These are phyloP conservation scores for Catharus fuscescens DNA, from an alignment of 2,113 vertebrate genomes.

Conservation along the genomic window DNA sequence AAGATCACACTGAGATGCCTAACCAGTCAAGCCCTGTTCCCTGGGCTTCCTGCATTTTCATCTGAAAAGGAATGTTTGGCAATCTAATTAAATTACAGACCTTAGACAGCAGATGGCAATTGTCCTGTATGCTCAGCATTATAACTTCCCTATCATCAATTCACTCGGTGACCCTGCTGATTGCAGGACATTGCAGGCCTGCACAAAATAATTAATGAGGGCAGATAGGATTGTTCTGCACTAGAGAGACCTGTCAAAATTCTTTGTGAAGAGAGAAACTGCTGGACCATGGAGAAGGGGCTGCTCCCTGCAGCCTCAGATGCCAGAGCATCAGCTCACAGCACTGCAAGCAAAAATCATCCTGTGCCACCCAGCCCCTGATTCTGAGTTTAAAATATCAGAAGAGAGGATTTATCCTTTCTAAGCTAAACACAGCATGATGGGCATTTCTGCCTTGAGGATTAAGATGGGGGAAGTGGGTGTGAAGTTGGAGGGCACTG, in stretches of 20 bases:
- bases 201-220: conserved; percentile 72
- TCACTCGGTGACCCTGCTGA: conserved; percentile 67
- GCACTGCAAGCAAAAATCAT: neutral
- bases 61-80: conserved; percentile 57
- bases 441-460: neutral
- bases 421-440: neutral
- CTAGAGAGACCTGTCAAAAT: conserved; percentile 64
- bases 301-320: neutral
- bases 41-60: conserved; percentile 47
- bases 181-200: conserved; percentile 59
- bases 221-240: conserved; percentile 64
- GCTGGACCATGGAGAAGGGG: conserved; percentile 7
- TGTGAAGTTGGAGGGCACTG: neutral
- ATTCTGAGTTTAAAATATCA: neutral
- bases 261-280: conserved; percentile 56
- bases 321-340: neutral
- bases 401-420: neutral
- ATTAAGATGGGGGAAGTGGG: neutral
- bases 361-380: neutral
- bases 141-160: conserved; percentile 72
- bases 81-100: conserved; percentile 74
- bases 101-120: conserved; percentile 72
- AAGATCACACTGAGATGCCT: neutral
- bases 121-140: conserved; percentile 71
- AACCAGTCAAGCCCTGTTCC: neutral